A percentile compares a stretch with the other conserved stretches of the same genome.
Conservation (phyloP, 2,797 vertebrate species). For the Lepus townsendii region DNA sequence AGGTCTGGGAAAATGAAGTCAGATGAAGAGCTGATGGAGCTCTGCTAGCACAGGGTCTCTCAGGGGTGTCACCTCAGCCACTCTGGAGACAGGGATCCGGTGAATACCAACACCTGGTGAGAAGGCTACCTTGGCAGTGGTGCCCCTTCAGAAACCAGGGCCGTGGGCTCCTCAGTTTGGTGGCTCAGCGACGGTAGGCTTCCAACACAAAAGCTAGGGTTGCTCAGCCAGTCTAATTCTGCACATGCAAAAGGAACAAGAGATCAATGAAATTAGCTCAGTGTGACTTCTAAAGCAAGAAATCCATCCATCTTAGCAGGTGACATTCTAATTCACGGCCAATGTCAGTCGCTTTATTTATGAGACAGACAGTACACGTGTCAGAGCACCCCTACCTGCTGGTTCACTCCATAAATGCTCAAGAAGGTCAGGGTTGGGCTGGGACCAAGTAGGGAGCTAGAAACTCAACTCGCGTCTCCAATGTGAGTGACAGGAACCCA, state of each 20-base stretch:
- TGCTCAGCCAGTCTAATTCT: constrained; percentile 95
- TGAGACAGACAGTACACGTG: too few relatives aligned
- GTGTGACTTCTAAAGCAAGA: constrained; percentile 57
- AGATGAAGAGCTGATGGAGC: not conserved
- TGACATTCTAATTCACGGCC: constrained; percentile 45
- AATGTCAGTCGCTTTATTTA: not conserved
- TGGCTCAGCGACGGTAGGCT: constrained; percentile 91
- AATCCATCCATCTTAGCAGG: constrained; percentile 64
- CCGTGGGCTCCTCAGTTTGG: constrained; percentile 82
- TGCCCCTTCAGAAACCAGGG: constrained; percentile 69
- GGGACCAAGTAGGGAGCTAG: too few relatives aligned
- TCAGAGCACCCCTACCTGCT: too few relatives aligned
- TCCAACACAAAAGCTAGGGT: constrained; percentile 93
- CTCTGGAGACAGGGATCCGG: not conserved
- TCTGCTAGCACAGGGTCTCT: constrained; percentile 61
- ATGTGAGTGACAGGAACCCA: too few relatives aligned
- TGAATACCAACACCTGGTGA: constrained; percentile 35
- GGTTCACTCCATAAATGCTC: too few relatives aligned
- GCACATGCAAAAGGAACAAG: constrained; percentile 77
- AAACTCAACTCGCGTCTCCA: too few relatives aligned
- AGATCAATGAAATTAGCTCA: constrained; percentile 68
- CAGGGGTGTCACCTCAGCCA: constrained; percentile 30
- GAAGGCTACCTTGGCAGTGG: constrained; percentile 88
- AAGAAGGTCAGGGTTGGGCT: too few relatives aligned
- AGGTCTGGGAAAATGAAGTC: constrained; percentile 70